Evolutionary conservation across 30 jellyfish, hydroid and myxozoan genomes (phyloP).

Genomic region (Rhopilema esculentum): DNA sequence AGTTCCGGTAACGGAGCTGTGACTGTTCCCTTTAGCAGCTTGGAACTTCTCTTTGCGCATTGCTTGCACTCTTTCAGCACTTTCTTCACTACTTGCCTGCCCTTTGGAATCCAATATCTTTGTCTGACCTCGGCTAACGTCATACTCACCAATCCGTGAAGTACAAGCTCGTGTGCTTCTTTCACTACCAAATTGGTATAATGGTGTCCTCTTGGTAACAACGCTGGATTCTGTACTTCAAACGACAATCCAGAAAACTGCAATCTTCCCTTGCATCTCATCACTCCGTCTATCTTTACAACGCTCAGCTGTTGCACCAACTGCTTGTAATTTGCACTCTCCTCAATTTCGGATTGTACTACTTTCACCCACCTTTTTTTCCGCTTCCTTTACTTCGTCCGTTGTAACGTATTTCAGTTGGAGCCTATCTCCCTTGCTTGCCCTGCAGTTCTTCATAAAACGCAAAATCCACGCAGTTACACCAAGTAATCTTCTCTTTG

Average conservation of each 20-base stretch:
- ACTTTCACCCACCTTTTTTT: conserved; percentile 11
- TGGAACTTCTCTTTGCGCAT: not conserved
- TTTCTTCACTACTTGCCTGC: conserved; percentile 12
- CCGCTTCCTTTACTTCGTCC: conserved; percentile 30
- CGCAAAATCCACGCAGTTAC: too few relatives aligned
- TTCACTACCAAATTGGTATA: conserved; percentile 29
- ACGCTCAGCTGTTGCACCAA: conserved; percentile 36
- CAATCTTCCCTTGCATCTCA: conserved; percentile 51
- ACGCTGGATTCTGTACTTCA: conserved; percentile 23
- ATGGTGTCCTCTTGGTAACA: conserved; percentile 45
- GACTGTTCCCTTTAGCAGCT: not conserved
- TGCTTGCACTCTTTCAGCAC: not conserved
- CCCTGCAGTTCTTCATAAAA: too few relatives aligned
- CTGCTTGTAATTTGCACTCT: too few relatives aligned
- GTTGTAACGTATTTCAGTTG: too few relatives aligned
- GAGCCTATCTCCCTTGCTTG: too few relatives aligned
- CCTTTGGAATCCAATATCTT: conserved; percentile 32
- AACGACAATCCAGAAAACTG: too few relatives aligned
- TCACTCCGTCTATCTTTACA: conserved; percentile 28
- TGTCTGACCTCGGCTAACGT: conserved; percentile 42
- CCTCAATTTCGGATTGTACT: not conserved
- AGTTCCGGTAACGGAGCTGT: conserved; percentile 50
- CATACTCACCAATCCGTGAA: conserved; percentile 30
- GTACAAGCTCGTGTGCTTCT: conserved; percentile 41
- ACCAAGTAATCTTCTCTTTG: too few relatives aligned